phyloP scores from a whole-genome alignment of 2,113 vertebrate genomes.

The Apus apus region DNA sequence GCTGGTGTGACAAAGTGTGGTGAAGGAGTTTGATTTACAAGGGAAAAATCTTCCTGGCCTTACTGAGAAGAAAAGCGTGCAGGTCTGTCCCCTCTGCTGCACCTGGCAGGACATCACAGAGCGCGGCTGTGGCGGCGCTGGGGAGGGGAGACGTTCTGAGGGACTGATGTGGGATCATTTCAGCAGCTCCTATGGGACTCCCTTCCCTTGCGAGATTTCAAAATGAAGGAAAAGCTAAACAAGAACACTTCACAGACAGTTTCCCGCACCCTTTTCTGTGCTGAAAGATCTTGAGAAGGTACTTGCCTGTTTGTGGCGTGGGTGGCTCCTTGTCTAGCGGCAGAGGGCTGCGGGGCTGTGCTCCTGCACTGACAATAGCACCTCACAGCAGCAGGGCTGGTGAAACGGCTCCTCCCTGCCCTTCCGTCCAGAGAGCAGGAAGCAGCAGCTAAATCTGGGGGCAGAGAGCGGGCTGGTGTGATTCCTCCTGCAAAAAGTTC shows the following conservation, averaged over 20 bases:
- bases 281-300: neutral
- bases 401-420: neutral
- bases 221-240: neutral
- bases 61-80: rapidly evolving
- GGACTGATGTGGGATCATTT: neutral
- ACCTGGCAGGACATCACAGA: no score
- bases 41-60: neutral
- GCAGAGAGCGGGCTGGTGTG: rapidly evolving
- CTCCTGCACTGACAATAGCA: rapidly evolving
- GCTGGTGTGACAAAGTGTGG: rapidly evolving
- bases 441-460: neutral
- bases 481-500: neutral
- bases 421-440: neutral
- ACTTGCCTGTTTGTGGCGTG: neutral
- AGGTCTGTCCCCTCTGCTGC: neutral
- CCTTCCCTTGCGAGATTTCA: neutral
- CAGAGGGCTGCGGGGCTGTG: rapidly evolving
- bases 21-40: neutral
- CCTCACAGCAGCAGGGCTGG: neutral
- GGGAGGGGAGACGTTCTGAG: rapidly evolving
- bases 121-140: neutral
- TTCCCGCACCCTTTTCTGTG: neutral
- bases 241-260: no score
- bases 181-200: neutral
- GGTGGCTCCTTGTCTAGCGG: rapidly evolving